A percentile compares a stretch with the other conserved stretches of the same genome.
Evolutionary conservation across 1,140 invertebrate species (phyloP).

Genomic region (Drosophila dunni): DNA sequence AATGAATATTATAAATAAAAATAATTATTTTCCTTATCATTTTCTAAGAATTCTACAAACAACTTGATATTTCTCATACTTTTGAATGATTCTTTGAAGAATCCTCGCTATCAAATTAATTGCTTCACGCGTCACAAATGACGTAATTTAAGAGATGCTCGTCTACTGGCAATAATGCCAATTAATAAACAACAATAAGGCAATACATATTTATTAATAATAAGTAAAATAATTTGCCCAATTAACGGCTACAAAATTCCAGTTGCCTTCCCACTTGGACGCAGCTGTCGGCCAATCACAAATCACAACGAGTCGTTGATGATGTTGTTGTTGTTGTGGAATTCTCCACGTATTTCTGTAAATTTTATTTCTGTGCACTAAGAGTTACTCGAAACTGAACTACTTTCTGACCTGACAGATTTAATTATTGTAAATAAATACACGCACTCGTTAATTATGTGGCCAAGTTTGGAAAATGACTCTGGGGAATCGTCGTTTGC

Average conservation of each 20-base stretch:
- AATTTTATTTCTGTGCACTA: conserved; percentile 24
- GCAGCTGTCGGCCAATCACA: conserved; percentile 39
- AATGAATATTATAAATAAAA: too few relatives aligned
- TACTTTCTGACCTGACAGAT: conserved; percentile 68
- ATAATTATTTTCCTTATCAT: conserved; percentile 14
- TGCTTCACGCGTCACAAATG: conserved; percentile 67
- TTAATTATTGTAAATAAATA: conserved; percentile 75
- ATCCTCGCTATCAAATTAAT: conserved; percentile 30
- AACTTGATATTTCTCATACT: conserved; percentile 15
- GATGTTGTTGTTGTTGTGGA: conserved; percentile 39
- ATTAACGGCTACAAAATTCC: conserved; percentile 74
- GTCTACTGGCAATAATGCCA: conserved; percentile 65
- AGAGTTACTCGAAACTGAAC: conserved; percentile 56
- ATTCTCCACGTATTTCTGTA: conserved; percentile 40
- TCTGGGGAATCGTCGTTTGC: conserved; percentile 5
- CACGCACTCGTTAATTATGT: conserved; percentile 59
- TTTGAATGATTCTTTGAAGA: conserved; percentile 4
- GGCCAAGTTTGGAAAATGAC: conserved; percentile 31
- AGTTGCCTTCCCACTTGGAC: conserved; percentile 14
- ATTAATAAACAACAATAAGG: conserved; percentile 70
- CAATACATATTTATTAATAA: conserved; percentile 80
- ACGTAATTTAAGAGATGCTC: conserved; percentile 58
- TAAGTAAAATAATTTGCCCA: conserved; percentile 77
- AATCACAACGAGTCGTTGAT: conserved; percentile 37
- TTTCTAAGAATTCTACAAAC: conserved; percentile 2